Evolutionary conservation across 1,140 invertebrate species (phyloP), one percentile per base, ranked within the genome.

Genomic region (Drosophila parabipectinata): DNA sequence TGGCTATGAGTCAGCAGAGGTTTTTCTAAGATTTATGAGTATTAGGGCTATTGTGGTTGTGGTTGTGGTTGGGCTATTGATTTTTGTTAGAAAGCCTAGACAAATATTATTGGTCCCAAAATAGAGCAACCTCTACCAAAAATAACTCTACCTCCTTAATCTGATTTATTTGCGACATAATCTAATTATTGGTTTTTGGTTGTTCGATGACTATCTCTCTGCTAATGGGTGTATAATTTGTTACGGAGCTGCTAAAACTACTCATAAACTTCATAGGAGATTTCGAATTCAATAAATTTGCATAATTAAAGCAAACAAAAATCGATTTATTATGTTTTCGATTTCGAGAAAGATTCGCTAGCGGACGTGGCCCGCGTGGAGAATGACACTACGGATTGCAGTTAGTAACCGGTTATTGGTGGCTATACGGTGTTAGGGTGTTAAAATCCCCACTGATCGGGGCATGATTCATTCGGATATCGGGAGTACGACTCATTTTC

Each of bases 351-450:
- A 61, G 56, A 73, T 73, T 73, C 54, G 58, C 37, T 62, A 48
- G 51, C 56, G 1, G 26, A 28, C 56, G 45, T 21, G 21, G 21
- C 21, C 21, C 21, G 21, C 21, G 21, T 3, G 39, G 34, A 32
- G 68, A 60, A 48, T 72, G 58, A 26, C 32, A 62, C 26, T 55
- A 21, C 57, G 32, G 32, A 50, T 71, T 73, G 72, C 72, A 58
- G 56, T 52, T 10, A 8, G 54, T 66, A 74, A 74, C 72, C 72
- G 50, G 72, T 75, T 74, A 72, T n/a, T 10, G n/a, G 15, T 15
- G 15, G 15, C 34, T 6, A 34, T 5, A 54, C 14, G 26, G 34
- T 28, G 26, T 28, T 28, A 26, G 37, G 54, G 24, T 47, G 34
- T 55, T 48, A 26, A 58, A 74, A 74, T n/a, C 60, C 26, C 47